Base-by-base conservation (phyloP, 2,113 vertebrate species). In the Oryzias woworae region DNA sequence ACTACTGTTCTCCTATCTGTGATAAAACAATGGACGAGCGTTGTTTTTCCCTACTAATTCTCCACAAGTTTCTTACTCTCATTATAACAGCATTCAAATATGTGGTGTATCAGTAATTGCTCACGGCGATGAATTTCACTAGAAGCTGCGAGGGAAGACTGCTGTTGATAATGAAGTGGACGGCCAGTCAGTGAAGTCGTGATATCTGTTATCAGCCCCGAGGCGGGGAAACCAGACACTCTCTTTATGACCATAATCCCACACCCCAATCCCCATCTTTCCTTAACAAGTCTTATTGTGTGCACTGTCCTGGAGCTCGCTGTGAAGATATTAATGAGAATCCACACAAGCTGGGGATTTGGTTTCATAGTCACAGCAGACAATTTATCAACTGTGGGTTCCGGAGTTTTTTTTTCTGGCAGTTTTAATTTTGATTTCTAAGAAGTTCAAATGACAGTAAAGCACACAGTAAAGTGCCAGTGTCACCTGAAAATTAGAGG, bases 141-240 rank as follows among this genome's bases (percentile, higher is more conserved):
- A 57, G 69, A 59, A 36, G 74, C 65, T 55, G 67, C 8, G 63
- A 68, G 66, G 55, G 57, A 12, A 71, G 56, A 8, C 12, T 14
- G 44, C 28, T 51, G 79, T 67, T 78, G 80, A 80, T 83, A 80
- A 85, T 82, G 79, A 83, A 67, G 69, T 66, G 85, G 52, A 69
- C 70, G 55, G 60, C 65, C 71, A 75, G 78, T 83, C 57, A 4
- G 59, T 78, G 75, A 74, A 81, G 72, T 71, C 79, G 82, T 73
- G 76, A 75, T 87, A 77, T 82, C 83, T 81, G 60, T 70, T 71
- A 77, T 85, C 83, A 71, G 64, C 83, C 86, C 81, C 69, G 53
- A 28, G 83, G 86, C 80, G 3, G 61, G 53, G 77, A 81, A 85
- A 88, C 71, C 75, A 86, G 78, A 87, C 85, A 81, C 86, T 72